These are phyloP conservation scores for Babylonia areolata DNA, from an alignment of 1,140 invertebrate species.

Conservation along the genomic window DNA sequence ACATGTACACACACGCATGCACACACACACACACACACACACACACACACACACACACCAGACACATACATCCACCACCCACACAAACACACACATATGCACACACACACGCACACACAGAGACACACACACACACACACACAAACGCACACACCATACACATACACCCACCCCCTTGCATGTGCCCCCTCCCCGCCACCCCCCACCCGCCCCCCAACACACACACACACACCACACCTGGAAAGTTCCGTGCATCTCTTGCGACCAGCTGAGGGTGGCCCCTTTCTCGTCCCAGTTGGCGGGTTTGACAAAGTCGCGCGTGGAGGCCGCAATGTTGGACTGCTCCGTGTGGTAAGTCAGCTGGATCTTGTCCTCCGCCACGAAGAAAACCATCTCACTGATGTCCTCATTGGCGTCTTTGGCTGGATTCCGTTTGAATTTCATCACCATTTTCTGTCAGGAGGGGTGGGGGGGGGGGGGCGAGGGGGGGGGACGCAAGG, in stretches of 20 bases:
- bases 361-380: constrained; percentile 74
- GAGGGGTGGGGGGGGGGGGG: background rate
- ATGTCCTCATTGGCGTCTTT: constrained; percentile 73
- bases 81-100: background rate
- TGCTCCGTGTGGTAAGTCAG: constrained; percentile 75
- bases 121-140: background rate
- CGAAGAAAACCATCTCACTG: constrained; percentile 70
- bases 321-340: constrained; percentile 72
- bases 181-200: no score
- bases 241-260: constrained; percentile 74
- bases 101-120: background rate
- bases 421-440: constrained; percentile 68
- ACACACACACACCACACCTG: constrained; percentile 48
- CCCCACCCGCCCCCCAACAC: no score
- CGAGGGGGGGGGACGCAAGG: background rate
- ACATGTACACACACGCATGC: background rate
- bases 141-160: background rate
- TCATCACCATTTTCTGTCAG: constrained; percentile 74
- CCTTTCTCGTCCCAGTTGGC: constrained; percentile 75
- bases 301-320: constrained; percentile 75
- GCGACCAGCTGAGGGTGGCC: constrained; percentile 67
- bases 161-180: background rate
- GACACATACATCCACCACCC: background rate
- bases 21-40: constrained; percentile 47
- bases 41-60: background rate